Conservation (phyloP, 2,797 vertebrate species). For the Danio kyathit region DNA sequence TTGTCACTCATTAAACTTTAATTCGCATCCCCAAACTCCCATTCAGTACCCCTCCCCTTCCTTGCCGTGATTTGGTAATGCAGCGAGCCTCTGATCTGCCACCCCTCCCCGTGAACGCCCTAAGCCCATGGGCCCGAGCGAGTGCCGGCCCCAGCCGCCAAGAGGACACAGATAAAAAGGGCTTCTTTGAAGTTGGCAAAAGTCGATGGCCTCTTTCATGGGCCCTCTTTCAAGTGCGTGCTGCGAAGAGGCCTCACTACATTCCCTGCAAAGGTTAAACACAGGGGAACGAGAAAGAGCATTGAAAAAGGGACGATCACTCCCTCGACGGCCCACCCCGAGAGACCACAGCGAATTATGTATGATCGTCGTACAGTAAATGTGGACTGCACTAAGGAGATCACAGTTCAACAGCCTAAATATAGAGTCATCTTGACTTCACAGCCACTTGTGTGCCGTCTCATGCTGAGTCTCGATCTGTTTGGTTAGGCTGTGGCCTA, state of each 20-base stretch:
- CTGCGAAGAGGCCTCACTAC: constrained; percentile 77
- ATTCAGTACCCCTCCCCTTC: constrained; percentile 59
- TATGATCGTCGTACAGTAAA: constrained; percentile 31
- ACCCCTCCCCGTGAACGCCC: constrained; percentile 76
- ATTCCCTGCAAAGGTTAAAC: constrained; percentile 77
- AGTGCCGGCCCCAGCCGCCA: constrained; percentile 77
- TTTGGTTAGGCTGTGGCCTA: constrained; percentile 43
- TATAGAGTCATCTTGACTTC: constrained; percentile 26
- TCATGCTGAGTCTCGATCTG: constrained; percentile 31
- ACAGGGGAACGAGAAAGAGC: constrained; percentile 64
- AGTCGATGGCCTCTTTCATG: constrained; percentile 87
- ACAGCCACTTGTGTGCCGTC: constrained; percentile 25
- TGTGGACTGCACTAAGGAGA: constrained; percentile 30
- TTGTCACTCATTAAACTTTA: constrained; percentile 87
- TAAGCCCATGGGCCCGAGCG: constrained; percentile 82
- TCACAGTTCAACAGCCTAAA: constrained; percentile 43
- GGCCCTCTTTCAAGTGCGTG: constrained; percentile 82
- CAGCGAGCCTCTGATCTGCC: constrained; percentile 82
- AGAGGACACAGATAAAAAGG: constrained; percentile 78
- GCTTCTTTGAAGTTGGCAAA: constrained; percentile 82
- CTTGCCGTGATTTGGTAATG: constrained; percentile 72
- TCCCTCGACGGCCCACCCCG: constrained; percentile 51
- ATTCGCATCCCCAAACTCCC: constrained; percentile 70
- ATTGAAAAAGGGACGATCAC: constrained; percentile 61
- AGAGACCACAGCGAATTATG: constrained; percentile 24